These are phyloP conservation scores for Philereme vetulata DNA, from an alignment of 2,888 invertebrate genomes.

Conservation along the genomic window DNA sequence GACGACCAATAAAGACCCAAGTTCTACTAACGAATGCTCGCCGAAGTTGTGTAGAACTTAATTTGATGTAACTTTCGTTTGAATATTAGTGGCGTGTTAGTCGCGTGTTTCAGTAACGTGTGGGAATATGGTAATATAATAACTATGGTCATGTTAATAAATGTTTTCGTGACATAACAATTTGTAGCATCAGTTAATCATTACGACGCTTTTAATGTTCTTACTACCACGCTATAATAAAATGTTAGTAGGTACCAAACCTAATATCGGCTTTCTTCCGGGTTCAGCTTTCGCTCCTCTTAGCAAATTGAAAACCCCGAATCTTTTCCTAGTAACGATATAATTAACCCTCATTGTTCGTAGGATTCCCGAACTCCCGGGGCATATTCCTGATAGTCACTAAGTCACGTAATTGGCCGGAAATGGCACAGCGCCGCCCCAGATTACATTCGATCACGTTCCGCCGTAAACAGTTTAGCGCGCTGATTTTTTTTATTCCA, in stretches of 20 bases:
- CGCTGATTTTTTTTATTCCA: slow-evolving; percentile 59
- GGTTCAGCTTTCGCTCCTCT: slow-evolving; percentile 15
- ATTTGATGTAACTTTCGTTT: slow-evolving; percentile 24
- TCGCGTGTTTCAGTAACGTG: slow-evolving; percentile 29
- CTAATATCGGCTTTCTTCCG: slow-evolving; percentile 10
- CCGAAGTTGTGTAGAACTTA: not conserved
- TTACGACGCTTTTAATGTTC: slow-evolving; percentile 14
- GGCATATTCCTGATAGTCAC: slow-evolving; percentile 55
- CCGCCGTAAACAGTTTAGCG: slow-evolving; percentile 68
- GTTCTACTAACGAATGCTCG: too few species aligned
- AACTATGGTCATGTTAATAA: slow-evolving; percentile 25
- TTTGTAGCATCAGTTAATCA: slow-evolving; percentile 26
- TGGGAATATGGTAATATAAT: slow-evolving; percentile 29
- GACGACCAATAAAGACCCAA: too few species aligned
- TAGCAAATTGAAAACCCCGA: slow-evolving; percentile 39
- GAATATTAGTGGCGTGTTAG: slow-evolving; percentile 9
- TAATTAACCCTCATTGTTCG: slow-evolving; percentile 49
- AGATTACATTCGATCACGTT: slow-evolving; percentile 72
- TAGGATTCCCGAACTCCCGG: slow-evolving; percentile 29
- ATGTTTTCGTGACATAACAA: slow-evolving; percentile 29
- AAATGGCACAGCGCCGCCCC: slow-evolving; percentile 64
- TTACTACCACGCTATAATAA: slow-evolving; percentile 3
- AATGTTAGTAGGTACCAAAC: slow-evolving; percentile 6
- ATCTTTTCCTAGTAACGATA: slow-evolving; percentile 44
- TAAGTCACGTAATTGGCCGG: slow-evolving; percentile 71